Evolutionary conservation across 1,140 invertebrate species (phyloP), one percentile per base, ranked within the genome.

Genomic region (Cyrtorhinus lividipennis): DNA sequence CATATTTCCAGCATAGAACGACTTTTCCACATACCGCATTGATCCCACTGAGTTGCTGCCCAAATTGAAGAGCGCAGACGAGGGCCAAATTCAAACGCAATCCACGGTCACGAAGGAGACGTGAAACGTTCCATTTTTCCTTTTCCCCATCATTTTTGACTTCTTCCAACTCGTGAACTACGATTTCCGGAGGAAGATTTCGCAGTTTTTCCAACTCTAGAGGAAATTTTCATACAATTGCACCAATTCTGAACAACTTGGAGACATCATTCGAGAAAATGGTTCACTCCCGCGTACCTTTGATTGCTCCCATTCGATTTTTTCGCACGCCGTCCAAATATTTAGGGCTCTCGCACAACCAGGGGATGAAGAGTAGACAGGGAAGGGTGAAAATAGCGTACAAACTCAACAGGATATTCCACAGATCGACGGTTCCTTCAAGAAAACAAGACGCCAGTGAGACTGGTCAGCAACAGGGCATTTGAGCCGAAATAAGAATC

Each of bases 31-130:
- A 78, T 70, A 88, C 88, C 61, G 88, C 87, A 75, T 92, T 93
- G 30, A 93, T 90, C 45, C 90, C 90, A 67, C 83, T 85, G 48
- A 90, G 78, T 73, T 93, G 90, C 73, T 93, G 90, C 0, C 89
- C 87, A 30, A 81, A 79, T 72, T 92, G 88, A 72, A 90, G 76
- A 30, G 80, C 71, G 70, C 84, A 83, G 2, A 86, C 82, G 53
- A 92, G 77, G 23, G 89, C 68, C 3, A 92, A 69, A 3, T 87
- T 84, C 48, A 88, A 72, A 23, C 80, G 73, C 3, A 90, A 72
- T 1, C 72, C 67, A 0, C 73, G 72, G 58, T 60, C 61, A 5
- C 5, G 30, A 1, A 70, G 45, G 1, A 68, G 58, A n/a, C 62
- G 63, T 22, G 26, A 30, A 8, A 69, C 26, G 26, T 44, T 67